Conservation (phyloP, 1,140 invertebrate species). For the Anastrepha obliqua region DNA sequence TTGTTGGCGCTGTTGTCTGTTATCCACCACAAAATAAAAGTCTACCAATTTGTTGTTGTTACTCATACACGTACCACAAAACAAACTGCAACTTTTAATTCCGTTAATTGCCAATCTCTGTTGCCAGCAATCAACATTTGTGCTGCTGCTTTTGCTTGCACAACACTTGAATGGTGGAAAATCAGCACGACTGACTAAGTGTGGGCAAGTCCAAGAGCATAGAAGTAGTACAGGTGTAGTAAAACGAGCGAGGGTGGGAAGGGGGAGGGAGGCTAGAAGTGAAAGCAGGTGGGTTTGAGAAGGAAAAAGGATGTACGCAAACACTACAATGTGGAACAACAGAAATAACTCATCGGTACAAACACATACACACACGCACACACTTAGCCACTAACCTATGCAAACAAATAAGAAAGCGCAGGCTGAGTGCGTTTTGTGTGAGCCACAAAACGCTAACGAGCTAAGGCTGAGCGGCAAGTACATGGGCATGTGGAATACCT, state of each 20-base stretch:
- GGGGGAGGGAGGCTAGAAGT: background rate
- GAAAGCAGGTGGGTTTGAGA: background rate
- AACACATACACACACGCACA: background rate
- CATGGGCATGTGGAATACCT: too few species aligned
- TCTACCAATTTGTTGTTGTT: background rate
- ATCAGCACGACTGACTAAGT: background rate
- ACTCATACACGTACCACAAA: constrained; percentile 24
- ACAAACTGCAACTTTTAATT: constrained; percentile 73
- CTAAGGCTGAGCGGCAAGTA: background rate
- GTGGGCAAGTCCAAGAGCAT: background rate
- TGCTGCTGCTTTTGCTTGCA: constrained; percentile 68
- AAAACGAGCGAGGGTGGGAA: background rate
- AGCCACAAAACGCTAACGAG: constrained; percentile 26
- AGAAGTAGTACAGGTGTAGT: background rate
- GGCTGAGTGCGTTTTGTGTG: constrained; percentile 15
- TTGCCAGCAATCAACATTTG: constrained; percentile 72
- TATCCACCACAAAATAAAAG: background rate
- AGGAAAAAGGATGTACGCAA: constrained; percentile 2
- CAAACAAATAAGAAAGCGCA: constrained; percentile 32
- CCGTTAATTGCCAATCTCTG: constrained; percentile 74
- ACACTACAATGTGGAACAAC: background rate
- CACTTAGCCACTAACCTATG: constrained; percentile 32
- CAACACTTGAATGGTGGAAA: constrained; percentile 67
- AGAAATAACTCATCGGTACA: background rate
- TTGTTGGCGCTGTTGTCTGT: background rate